These are phyloP conservation scores for Meliscaeva auricollis DNA, from an alignment of 2,888 invertebrate species.

Conservation along the genomic window DNA sequence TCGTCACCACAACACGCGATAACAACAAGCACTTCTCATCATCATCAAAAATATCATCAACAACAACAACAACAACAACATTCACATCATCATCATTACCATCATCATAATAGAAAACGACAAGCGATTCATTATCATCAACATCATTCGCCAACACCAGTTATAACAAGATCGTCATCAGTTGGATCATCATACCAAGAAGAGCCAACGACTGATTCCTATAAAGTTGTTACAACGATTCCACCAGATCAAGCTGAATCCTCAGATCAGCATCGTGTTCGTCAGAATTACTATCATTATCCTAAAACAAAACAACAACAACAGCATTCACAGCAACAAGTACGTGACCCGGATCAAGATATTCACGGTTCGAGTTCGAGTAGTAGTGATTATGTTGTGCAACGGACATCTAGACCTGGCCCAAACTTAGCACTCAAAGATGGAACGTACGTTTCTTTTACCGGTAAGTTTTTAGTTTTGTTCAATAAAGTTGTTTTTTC, in stretches of 20 bases:
- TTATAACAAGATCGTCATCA: conserved; percentile 16
- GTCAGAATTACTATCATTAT: conserved; percentile 8
- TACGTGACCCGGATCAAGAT: neutral
- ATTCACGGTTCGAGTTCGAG: neutral
- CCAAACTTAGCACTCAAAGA: conserved; percentile 39
- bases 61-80: neutral
- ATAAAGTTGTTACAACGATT: conserved; percentile 11
- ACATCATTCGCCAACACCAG: conserved; percentile 38
- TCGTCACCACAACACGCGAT: conserved; percentile 7
- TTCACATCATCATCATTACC: conserved; percentile 29
- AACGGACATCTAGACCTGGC: neutral
- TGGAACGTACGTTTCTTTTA: conserved; percentile 50
- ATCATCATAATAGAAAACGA: conserved; percentile 17
- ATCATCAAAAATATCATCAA: neutral
- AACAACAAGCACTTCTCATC: neutral
- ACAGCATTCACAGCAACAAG: neutral
- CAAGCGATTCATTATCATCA: conserved; percentile 30
- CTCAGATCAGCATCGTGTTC: conserved; percentile 16
- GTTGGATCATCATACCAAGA: conserved; percentile 29
- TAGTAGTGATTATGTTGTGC: neutral
- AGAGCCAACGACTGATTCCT: conserved; percentile 22
- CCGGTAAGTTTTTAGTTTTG: conserved; percentile 35
- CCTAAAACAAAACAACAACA: conserved; percentile 7
- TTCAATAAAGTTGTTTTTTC: too few species aligned
- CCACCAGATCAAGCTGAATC: conserved; percentile 14